Conservation (phyloP, 2,797 vertebrate genomes). For the Pangasius mekongensis region DNA sequence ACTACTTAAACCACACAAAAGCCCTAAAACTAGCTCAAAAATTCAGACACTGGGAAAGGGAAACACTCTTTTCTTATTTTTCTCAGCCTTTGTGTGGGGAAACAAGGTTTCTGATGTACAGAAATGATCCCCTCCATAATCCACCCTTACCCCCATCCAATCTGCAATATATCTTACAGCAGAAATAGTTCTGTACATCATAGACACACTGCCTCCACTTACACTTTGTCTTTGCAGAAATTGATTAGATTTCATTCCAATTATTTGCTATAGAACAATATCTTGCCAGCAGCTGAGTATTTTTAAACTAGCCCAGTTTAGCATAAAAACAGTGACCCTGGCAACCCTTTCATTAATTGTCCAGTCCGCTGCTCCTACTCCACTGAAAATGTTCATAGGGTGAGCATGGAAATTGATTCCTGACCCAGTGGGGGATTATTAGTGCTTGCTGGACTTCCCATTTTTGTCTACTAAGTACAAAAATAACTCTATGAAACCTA, state of each 20-base stretch:
- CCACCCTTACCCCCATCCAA: background rate
- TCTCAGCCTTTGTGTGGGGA: background rate
- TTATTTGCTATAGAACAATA: background rate
- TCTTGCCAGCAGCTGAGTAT: background rate
- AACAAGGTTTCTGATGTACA: background rate
- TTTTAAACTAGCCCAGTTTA: background rate
- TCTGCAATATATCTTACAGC: background rate
- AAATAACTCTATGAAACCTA: background rate
- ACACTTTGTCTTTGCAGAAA: background rate
- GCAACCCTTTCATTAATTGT: background rate
- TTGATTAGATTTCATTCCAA: background rate
- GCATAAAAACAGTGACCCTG: background rate
- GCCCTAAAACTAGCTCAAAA: background rate
- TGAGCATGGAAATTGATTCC: background rate
- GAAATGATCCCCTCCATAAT: background rate
- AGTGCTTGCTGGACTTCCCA: background rate
- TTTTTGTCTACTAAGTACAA: background rate
- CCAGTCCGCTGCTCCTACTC: background rate
- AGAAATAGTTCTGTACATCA: background rate
- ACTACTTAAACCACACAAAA: background rate
- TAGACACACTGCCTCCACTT: background rate
- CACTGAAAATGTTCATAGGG: too few species aligned
- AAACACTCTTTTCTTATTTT: background rate
- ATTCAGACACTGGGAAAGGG: background rate
- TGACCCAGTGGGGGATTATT: background rate